Evolutionary conservation across 2,888 invertebrate species (phyloP).

Genomic region (Macropis europaea): DNA sequence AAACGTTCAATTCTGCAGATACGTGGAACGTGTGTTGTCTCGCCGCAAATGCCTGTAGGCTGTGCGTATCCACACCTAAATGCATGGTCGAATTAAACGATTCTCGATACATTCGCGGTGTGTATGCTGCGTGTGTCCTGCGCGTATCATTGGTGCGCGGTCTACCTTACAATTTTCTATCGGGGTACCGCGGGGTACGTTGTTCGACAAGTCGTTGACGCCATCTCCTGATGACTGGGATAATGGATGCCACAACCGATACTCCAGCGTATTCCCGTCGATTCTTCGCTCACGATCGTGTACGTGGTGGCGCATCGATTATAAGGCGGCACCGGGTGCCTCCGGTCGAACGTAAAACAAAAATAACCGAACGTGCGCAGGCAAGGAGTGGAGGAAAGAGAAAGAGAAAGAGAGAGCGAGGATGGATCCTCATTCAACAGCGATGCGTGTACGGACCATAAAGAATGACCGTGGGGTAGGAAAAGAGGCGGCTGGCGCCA

Average conservation of each 20-base stretch:
- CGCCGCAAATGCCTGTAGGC: too few relatives aligned
- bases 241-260: neutral
- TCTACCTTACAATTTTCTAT: too few relatives aligned
- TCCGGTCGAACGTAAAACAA: slow-evolving; percentile 27
- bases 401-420: neutral
- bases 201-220: too few relatives aligned
- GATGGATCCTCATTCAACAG: slow-evolving; percentile 50
- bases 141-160: too few relatives aligned
- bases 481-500: slow-evolving; percentile 72
- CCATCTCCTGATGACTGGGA: neutral
- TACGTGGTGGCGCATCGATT: slow-evolving; percentile 39
- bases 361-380: slow-evolving; percentile 30
- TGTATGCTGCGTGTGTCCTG: too few relatives aligned
- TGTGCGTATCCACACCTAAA: too few relatives aligned
- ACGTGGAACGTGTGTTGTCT: too few relatives aligned
- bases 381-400: neutral
- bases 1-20: too few relatives aligned
- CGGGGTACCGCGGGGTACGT: too few relatives aligned
- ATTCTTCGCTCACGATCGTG: neutral
- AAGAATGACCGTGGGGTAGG: slow-evolving; percentile 68
- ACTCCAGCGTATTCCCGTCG: neutral
- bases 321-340: slow-evolving; percentile 22
- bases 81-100: too few relatives aligned
- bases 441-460: slow-evolving; percentile 64
- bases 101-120: too few relatives aligned